Conservation (phyloP, 2,888 invertebrate species). For the Aporophyla lueneburgensis region DNA sequence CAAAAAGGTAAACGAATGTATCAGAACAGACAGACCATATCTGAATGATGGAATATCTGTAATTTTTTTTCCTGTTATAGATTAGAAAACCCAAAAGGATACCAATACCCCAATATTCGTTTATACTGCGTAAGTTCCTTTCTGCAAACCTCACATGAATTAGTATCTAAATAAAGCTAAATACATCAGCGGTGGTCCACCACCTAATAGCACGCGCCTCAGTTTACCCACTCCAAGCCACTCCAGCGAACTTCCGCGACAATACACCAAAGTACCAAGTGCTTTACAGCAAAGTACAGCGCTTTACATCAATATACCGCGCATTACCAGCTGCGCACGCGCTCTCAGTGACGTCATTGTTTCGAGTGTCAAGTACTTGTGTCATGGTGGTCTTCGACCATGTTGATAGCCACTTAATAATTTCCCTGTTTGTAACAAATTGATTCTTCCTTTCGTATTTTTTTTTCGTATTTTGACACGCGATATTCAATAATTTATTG, state of each 20-base stretch:
- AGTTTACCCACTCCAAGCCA: slow-evolving; percentile 59
- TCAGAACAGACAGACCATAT: too few species aligned
- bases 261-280: slow-evolving; percentile 64
- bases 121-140: background rate
- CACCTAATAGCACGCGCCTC: slow-evolving; percentile 57
- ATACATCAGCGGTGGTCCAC: slow-evolving; percentile 48
- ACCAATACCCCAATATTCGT: too few species aligned
- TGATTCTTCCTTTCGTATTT: slow-evolving; percentile 19
- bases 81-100: too few species aligned
- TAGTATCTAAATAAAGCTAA: background rate
- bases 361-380: slow-evolving; percentile 65
- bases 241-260: slow-evolving; percentile 74
- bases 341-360: slow-evolving; percentile 85
- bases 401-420: slow-evolving; percentile 84
- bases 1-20: too few species aligned
- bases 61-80: too few species aligned
- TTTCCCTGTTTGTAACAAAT: slow-evolving; percentile 73
- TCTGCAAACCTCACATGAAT: background rate
- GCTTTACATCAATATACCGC: slow-evolving; percentile 50
- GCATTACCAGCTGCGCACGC: slow-evolving; percentile 85
- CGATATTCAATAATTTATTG: slow-evolving; percentile 1
- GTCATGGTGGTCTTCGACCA: slow-evolving; percentile 83
- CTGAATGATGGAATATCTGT: too few species aligned
- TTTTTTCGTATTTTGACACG: slow-evolving; percentile 22
- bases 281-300: slow-evolving; percentile 42